Evolutionary conservation across 2,113 vertebrate genomes (phyloP).

Genomic region (Diadophis punctatus): DNA sequence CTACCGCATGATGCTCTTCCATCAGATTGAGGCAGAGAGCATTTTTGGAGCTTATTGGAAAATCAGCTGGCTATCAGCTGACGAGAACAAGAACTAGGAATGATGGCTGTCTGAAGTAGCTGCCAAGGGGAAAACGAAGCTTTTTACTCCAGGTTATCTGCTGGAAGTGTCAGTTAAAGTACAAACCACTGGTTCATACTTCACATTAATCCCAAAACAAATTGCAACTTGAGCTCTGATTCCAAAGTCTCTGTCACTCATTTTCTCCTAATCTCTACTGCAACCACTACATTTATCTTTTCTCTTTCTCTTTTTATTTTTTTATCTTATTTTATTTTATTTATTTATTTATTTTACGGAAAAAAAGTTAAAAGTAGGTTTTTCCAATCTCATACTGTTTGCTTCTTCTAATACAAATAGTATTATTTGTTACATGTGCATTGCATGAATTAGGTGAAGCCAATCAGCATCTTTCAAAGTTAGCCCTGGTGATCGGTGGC

Average conservation of each 20-base stretch:
- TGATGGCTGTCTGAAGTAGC: not conserved
- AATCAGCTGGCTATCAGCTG: not conserved
- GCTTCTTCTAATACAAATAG: not conserved
- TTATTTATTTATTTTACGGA: too few species aligned
- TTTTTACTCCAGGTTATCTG: not conserved
- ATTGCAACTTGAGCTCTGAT: not conserved
- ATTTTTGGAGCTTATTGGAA: not conserved
- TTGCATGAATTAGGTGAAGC: not conserved
- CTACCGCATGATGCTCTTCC: not conserved
- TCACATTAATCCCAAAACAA: not conserved
- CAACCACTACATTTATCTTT: not conserved
- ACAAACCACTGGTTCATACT: not conserved
- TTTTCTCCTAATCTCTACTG: not conserved
- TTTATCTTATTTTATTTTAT: too few species aligned
- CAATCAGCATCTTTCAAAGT: not conserved
- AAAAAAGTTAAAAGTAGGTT: too few species aligned
- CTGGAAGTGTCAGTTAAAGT: not conserved
- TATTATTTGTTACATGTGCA: not conserved
- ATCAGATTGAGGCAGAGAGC: not conserved
- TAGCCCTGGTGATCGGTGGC: not conserved
- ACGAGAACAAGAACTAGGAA: not conserved
- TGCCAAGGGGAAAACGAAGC: not conserved
- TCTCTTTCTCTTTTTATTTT: not conserved
- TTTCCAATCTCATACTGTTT: not conserved
- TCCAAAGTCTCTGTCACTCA: not conserved